Percentiles rank a stretch among this genome's conserved stretches.
phyloP scores from a whole-genome alignment of 2,888 invertebrate species.

The Esperia sulphurella region DNA sequence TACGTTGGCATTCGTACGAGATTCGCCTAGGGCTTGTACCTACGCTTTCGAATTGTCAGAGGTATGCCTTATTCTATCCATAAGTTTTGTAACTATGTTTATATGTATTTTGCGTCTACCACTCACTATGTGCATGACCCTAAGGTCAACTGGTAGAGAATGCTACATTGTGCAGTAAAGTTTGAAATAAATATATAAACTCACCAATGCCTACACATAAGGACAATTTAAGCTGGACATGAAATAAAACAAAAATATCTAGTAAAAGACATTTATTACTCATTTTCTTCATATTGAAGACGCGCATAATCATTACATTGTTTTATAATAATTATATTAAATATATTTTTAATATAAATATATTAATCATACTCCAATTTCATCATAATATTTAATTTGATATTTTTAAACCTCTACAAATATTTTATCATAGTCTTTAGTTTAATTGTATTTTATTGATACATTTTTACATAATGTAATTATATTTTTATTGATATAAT shows the following conservation, averaged over 20 bases:
- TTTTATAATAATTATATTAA: neutral
- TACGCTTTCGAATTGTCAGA: too few species aligned
- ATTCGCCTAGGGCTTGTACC: too few species aligned
- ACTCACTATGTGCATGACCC: too few species aligned
- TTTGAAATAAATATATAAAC: too few species aligned
- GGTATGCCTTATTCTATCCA: too few species aligned
- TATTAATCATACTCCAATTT: neutral
- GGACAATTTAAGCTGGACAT: neutral
- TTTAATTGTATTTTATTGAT: constrained; percentile 8
- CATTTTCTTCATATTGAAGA: constrained; percentile 5
- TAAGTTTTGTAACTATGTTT: too few species aligned
- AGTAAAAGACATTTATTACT: constrained; percentile 12
- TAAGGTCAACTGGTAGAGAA: too few species aligned
- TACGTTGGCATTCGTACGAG: too few species aligned
- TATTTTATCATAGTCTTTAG: constrained; percentile 9
- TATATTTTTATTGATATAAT: neutral
- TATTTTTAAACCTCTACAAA: constrained; percentile 6
- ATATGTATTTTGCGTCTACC: too few species aligned
- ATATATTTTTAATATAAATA: constrained; percentile 1
- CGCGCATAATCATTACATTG: constrained; percentile 3
- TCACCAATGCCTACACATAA: neutral
- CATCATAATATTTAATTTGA: neutral
- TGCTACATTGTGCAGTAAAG: too few species aligned
- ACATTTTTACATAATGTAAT: neutral
- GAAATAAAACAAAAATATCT: neutral